These are phyloP conservation scores for Chunga burmeisteri DNA, from an alignment of 2,113 vertebrate genomes.

Conservation along the genomic window DNA sequence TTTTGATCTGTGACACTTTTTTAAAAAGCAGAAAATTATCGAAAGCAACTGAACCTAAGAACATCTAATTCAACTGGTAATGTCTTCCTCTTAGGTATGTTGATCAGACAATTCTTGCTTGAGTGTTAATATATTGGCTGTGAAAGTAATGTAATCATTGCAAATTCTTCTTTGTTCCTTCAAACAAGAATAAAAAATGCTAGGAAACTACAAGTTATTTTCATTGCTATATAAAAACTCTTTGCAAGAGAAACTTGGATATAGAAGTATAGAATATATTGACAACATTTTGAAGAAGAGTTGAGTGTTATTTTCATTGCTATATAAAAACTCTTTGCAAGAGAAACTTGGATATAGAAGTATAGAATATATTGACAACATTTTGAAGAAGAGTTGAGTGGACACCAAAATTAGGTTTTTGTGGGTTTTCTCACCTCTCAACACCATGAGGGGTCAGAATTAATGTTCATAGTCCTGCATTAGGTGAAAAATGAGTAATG, in stretches of 20 bases:
- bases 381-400: background rate
- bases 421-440: background rate
- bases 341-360: background rate
- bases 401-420: background rate
- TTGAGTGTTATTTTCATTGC: background rate
- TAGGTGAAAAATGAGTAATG: background rate
- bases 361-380: background rate
- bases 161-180: background rate
- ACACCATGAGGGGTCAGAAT: background rate
- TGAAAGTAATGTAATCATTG: background rate
- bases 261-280: background rate
- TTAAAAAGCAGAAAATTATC: background rate
- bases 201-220: background rate
- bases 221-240: background rate
- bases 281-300: background rate
- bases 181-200: background rate
- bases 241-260: background rate
- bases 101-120: background rate
- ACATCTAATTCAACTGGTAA: background rate
- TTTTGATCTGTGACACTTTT: background rate
- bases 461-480: background rate
- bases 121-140: background rate
- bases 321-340: background rate
- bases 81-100: background rate
- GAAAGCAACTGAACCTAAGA: background rate